Conservation (phyloP, 1,140 invertebrate species). For the Meloidogyne floridensis region DNA sequence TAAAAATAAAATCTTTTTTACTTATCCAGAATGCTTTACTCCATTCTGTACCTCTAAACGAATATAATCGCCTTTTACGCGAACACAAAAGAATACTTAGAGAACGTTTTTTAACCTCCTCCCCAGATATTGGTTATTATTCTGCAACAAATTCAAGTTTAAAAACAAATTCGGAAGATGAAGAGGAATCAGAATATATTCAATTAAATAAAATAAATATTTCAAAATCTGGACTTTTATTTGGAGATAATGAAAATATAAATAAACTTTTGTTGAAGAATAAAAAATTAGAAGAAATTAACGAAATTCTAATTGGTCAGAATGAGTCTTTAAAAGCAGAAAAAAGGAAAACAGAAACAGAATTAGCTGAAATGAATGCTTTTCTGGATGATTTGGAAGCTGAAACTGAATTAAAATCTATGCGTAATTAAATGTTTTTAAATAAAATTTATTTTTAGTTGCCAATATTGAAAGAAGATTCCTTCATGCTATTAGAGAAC, state of each 20-base stretch:
- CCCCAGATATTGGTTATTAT: slow-evolving; percentile 17
- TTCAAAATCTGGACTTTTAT: neutral
- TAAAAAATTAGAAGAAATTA: slow-evolving; percentile 35
- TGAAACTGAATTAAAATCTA: slow-evolving; percentile 51
- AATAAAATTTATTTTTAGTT: slow-evolving; percentile 32
- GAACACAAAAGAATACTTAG: slow-evolving; percentile 45
- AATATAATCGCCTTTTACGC: slow-evolving; percentile 43
- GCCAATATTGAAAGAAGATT: slow-evolving; percentile 53
- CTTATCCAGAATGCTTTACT: slow-evolving; percentile 40
- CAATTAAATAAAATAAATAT: slow-evolving; percentile 1
- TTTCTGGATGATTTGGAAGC: slow-evolving; percentile 50
- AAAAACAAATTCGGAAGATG: neutral
- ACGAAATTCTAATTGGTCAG: slow-evolving; percentile 41
- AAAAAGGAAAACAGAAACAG: slow-evolving; percentile 24
- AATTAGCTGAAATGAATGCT: slow-evolving; percentile 46
- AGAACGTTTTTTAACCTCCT: slow-evolving; percentile 13
- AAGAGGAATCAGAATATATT: neutral
- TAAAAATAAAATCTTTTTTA: too few relatives aligned
- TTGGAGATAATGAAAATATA: neutral
- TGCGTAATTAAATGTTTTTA: slow-evolving; percentile 33
- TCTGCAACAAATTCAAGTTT: slow-evolving; percentile 10
- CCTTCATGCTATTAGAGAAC: slow-evolving; percentile 47
- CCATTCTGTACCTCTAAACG: slow-evolving; percentile 52
- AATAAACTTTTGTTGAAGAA: slow-evolving; percentile 37
- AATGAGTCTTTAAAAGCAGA: slow-evolving; percentile 39